Base-by-base conservation (phyloP, 2,888 invertebrate species). In the Seira ritae region DNA sequence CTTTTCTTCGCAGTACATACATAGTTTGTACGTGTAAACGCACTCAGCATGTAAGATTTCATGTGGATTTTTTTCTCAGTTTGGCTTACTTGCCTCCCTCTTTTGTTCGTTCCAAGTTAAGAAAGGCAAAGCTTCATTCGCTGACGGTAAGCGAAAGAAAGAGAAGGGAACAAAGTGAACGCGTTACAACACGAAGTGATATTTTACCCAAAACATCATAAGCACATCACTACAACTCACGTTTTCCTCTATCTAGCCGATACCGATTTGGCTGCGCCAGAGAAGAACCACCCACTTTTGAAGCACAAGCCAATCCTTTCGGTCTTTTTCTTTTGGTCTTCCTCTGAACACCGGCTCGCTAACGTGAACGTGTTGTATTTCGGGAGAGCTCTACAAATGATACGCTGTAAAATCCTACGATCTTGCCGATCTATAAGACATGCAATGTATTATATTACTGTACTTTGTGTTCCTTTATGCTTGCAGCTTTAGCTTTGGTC, bases 291-390 rank as follows among this genome's bases (percentile, higher is more conserved):
- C 88, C 88, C 88, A 87, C 84, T 81, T 84, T 85, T 85, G 84
- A 72, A 86, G 84, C 87, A 86, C 85, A 87, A 86, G 85, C 88
- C 88, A 85, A 87, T 86, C 88, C 85, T 79, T 74, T 73, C n/a
- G n/a, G 73, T 74, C 80, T 75, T 76, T 84, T 69, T 69, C 80
- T 76, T 84, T 84, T 80, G 73, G 73, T 74, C 68, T 73, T 70
- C 68, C 74, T n/a, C n/a, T n/a, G 80, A 80, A 73, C 73, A 70
- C 80, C 80, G 73, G 73, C 80, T 68, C 24, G 60, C 69, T 80
- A 80, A 74, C 80, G 23, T 80, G 68, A 69, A 74, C 73, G 74
- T 80, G 80, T 69, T 80, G 55, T 69, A 69, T n/a, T n/a, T 69
- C 55, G 68, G 66, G 46, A 46, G 46, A 46, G 46, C 46, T 46